Percentiles rank a stretch among this genome's conserved stretches.
These are phyloP conservation scores for Drosophila pseudoobscura DNA, from an alignment of 1,140 invertebrate species.

Conservation along the genomic window DNA sequence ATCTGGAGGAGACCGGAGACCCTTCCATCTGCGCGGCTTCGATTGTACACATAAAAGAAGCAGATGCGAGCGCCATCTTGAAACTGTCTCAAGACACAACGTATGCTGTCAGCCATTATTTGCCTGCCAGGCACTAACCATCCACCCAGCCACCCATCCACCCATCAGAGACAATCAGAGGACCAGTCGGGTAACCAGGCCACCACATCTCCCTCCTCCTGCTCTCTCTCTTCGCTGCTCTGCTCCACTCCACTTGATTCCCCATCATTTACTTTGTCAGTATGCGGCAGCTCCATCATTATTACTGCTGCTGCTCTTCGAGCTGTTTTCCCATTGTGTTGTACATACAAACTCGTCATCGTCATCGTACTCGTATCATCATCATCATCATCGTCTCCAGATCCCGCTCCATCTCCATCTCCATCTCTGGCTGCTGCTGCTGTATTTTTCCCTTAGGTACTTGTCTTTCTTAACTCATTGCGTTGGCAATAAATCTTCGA, in stretches of 20 bases:
- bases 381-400: slow-evolving; percentile 16
- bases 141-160: background rate
- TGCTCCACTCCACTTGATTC: slow-evolving; percentile 56
- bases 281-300: slow-evolving; percentile 80
- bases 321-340: slow-evolving; percentile 34
- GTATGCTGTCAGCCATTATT: slow-evolving; percentile 77
- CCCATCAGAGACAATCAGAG: slow-evolving; percentile 53
- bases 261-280: slow-evolving; percentile 82
- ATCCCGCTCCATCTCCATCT: slow-evolving; percentile 14
- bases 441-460: slow-evolving; percentile 70
- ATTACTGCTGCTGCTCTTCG: slow-evolving; percentile 59
- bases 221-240: slow-evolving; percentile 2
- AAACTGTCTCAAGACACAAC: slow-evolving; percentile 64
- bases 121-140: slow-evolving; percentile 53
- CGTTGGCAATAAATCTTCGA: slow-evolving; percentile 82
- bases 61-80: slow-evolving; percentile 59
- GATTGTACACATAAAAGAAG: slow-evolving; percentile 5
- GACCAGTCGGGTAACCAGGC: slow-evolving; percentile 48
- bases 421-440: slow-evolving; percentile 22
- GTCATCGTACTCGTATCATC: slow-evolving; percentile 51
- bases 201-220: slow-evolving; percentile 12
- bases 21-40: slow-evolving; percentile 10
- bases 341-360: slow-evolving; percentile 66
- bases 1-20: background rate
- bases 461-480: slow-evolving; percentile 83